Evolutionary conservation across 2,888 invertebrate genomes (phyloP), one percentile per base, ranked within the genome.

Genomic region (Agrenia bidenticulata): DNA sequence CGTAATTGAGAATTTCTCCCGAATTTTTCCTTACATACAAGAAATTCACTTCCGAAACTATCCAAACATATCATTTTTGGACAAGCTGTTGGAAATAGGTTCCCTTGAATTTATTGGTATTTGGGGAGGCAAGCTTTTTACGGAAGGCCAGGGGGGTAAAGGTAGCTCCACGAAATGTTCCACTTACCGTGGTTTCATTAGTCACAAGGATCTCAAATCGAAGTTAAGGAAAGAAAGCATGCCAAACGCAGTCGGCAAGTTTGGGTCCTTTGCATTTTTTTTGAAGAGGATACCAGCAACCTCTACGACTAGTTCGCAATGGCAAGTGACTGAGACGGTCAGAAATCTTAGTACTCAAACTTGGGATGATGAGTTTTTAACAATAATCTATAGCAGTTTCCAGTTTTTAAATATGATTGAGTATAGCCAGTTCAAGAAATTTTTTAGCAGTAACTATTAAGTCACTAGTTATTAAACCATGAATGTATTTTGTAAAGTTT

Each of bases 41-140:
- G 4, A 15, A 17, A 45, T 45, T n/a, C 45, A 45, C n/a, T 45
- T 45, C 19, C 15, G 45, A n/a, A 45, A 45, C 45, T 45, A 45
- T 15, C 45, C 45, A 4, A n/a, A 5, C n/a, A 5, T 45, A 5
- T 17, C 15, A 19, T 45, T 45, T 19, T 17, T 45, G 9, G 45
- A 45, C 2, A 45, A 19, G 5, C 15, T 45, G 15, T 19, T 45
- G 15, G 45, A 45, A 5, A 45, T 45, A n/a, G n/a, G 5, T 9
- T 19, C 15, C 19, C 9, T 45, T 15, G n/a, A 11, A 19, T 15
- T 11, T 15, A 19, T 45, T 9, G 45, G 45, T 5, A 45, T 45
- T 15, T 45, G 45, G 45, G 45, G 45, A 45, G 45, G 9, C 9
- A 45, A 45, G 15, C 45, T 45, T n/a, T 5, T 45, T 5, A 45